These are phyloP conservation scores for Spicauda simplicius DNA, from an alignment of 2,888 invertebrate species.

Conservation along the genomic window DNA sequence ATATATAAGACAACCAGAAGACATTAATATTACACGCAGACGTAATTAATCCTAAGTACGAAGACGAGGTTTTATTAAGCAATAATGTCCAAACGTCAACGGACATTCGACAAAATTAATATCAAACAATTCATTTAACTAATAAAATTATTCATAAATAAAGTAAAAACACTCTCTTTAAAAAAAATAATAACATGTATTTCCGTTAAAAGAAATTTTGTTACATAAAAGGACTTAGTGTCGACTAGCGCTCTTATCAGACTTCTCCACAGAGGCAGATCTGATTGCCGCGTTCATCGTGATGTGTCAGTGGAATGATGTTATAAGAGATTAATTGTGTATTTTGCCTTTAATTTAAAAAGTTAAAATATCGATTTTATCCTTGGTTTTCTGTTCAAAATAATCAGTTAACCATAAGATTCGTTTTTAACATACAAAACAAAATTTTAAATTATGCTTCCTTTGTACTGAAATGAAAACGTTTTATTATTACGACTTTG, in stretches of 20 bases:
- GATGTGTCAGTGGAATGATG: slow-evolving; percentile 27
- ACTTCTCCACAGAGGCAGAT: slow-evolving; percentile 42
- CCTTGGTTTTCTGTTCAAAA: background rate
- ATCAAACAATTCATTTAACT: slow-evolving; percentile 19
- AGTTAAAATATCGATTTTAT: background rate
- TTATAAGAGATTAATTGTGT: slow-evolving; percentile 8
- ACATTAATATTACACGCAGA: slow-evolving; percentile 20
- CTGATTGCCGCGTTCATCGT: slow-evolving; percentile 45
- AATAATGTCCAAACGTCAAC: slow-evolving; percentile 20
- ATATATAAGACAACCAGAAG: slow-evolving; percentile 11
- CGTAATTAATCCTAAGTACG: slow-evolving; percentile 43
- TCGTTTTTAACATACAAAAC: background rate
- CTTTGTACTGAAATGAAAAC: slow-evolving; percentile 79
- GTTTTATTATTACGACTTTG: slow-evolving; percentile 81
- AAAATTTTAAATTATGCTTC: slow-evolving; percentile 65
- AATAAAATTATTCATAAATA: slow-evolving; percentile 38
- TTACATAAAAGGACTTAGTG: slow-evolving; percentile 60
- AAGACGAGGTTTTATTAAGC: slow-evolving; percentile 39
- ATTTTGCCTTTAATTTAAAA: background rate
- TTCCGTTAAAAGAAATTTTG: slow-evolving; percentile 47
- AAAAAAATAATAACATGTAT: slow-evolving; percentile 44
- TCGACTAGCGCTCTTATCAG: slow-evolving; percentile 60
- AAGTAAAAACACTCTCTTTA: slow-evolving; percentile 45
- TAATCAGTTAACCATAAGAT: background rate
- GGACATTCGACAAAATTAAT: slow-evolving; percentile 24